Conservation (phyloP, 2,113 vertebrate species). For the Tinamus guttatus region DNA sequence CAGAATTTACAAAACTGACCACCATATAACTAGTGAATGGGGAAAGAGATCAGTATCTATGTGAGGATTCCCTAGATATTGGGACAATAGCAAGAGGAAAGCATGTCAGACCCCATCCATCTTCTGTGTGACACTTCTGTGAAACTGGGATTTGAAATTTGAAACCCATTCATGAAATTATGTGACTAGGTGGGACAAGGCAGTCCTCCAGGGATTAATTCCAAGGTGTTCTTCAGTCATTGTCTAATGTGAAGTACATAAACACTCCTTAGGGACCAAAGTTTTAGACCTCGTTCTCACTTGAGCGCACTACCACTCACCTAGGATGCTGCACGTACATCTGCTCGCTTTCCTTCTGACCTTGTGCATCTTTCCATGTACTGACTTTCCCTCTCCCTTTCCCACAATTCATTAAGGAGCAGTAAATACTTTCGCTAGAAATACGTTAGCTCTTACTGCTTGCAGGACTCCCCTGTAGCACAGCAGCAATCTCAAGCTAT, state of each 20-base stretch:
- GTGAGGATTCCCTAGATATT: neutral
- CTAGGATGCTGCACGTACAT: accelerated
- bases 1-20: neutral
- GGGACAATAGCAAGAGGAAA: accelerated
- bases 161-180: neutral
- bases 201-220: neutral
- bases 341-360: accelerated
- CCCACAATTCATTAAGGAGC: neutral
- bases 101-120: neutral
- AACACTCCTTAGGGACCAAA: neutral
- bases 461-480: accelerated
- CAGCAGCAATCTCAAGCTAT: neutral
- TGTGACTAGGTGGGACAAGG: neutral
- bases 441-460: accelerated
- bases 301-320: accelerated
- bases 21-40: accelerated
- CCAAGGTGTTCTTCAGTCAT: neutral
- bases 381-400: neutral
- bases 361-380: neutral
- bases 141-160: neutral
- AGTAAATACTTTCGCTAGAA: neutral
- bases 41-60: neutral
- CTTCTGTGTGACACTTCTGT: neutral
- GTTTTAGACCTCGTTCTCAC: neutral
- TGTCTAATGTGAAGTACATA: neutral